These are phyloP conservation scores for Brachionus sp. DNA, from an alignment of 1,140 invertebrate genomes.

Conservation along the genomic window DNA sequence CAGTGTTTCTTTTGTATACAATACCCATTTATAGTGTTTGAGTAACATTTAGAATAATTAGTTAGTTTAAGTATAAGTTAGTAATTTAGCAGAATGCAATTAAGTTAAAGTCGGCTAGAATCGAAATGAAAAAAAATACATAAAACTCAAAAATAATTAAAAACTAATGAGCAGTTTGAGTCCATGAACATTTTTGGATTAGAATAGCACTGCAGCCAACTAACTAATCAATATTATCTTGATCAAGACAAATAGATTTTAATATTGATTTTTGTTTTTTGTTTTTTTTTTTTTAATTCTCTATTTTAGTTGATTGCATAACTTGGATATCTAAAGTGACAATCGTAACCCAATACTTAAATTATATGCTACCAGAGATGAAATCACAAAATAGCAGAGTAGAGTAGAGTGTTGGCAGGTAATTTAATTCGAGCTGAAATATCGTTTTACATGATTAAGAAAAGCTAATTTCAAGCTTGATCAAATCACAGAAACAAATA, in stretches of 20 bases:
- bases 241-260: not conserved
- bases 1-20: not conserved
- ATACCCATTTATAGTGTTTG: not conserved
- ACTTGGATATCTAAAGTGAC: conserved; percentile 16
- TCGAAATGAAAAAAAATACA: not conserved
- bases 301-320: conserved; percentile 4
- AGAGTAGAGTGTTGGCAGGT: not conserved
- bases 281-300: not conserved
- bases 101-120: not conserved
- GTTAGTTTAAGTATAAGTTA: not conserved
- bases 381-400: not conserved
- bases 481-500: conserved; percentile 20
- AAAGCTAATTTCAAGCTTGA: conserved; percentile 41
- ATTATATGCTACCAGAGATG: not conserved
- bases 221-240: conserved; percentile 8
- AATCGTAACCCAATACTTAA: conserved; percentile 11
- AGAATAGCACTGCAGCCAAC: not conserved
- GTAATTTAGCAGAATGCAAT: not conserved
- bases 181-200: not conserved
- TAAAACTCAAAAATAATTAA: conserved; percentile 9
- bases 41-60: not conserved
- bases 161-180: conserved; percentile 31
- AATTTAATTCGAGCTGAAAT: conserved; percentile 31
- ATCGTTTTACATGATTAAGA: conserved; percentile 31
- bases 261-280: not conserved